phyloP scores from a whole-genome alignment of 2,888 invertebrate genomes.

The Tenodera sinensis region DNA sequence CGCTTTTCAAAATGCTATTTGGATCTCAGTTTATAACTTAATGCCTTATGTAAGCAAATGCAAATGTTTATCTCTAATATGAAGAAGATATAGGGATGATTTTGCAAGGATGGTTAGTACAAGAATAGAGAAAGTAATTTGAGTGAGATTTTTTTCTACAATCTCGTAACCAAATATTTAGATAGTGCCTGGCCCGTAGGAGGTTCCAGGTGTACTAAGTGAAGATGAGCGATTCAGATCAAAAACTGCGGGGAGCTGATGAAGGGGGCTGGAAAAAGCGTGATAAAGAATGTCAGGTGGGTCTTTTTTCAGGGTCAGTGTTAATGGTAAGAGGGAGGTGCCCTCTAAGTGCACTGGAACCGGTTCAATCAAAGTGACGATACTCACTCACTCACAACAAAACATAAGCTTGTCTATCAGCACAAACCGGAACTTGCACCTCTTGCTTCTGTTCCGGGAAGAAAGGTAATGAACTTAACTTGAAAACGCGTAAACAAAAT shows the following conservation, averaged over 20 bases:
- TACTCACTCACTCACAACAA: background rate
- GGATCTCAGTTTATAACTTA: too few relatives aligned
- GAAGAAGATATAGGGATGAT: too few relatives aligned
- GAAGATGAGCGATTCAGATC: background rate
- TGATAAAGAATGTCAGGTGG: background rate
- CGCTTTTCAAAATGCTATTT: too few relatives aligned
- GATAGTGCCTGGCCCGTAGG: background rate
- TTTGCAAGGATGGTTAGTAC: too few relatives aligned
- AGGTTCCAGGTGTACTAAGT: background rate
- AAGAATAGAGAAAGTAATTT: too few relatives aligned
- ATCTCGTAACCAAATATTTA: too few relatives aligned
- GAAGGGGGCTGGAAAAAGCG: background rate
- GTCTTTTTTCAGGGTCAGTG: background rate
- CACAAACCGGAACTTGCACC: background rate
- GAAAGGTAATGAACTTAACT: background rate
- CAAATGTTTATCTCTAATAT: too few relatives aligned
- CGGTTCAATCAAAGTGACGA: background rate
- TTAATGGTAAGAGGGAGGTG: background rate
- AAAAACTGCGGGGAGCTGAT: background rate
- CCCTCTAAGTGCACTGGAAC: background rate
- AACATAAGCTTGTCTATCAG: background rate
- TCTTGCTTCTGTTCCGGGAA: background rate
- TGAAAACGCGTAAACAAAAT: too few relatives aligned
- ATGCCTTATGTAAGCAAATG: too few relatives aligned
- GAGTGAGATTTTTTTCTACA: too few relatives aligned